These are phyloP conservation scores for Lagorchestes hirsutus DNA, from an alignment of 2,797 vertebrate species.

Conservation along the genomic window DNA sequence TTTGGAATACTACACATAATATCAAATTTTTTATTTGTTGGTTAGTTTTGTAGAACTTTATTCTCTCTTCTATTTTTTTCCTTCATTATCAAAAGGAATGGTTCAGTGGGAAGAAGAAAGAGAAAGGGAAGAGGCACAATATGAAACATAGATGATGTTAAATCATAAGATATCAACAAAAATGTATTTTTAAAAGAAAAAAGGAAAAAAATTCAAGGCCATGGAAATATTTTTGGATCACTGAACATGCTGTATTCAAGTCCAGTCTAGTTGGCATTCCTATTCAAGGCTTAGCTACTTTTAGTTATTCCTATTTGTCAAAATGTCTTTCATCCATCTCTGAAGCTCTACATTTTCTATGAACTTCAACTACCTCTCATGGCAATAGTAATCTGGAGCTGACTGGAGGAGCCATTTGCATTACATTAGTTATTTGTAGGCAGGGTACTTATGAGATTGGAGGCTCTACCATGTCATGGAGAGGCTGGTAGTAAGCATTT, in stretches of 20 bases:
- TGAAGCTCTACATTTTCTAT: background rate
- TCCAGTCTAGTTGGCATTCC: background rate
- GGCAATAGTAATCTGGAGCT: background rate
- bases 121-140: background rate
- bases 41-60: background rate
- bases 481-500: background rate
- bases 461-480: background rate
- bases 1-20: too few species aligned
- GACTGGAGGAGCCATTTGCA: background rate
- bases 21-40: too few species aligned
- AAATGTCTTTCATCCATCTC: background rate
- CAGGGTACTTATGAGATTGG: background rate
- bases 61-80: background rate
- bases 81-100: background rate
- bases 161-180: background rate
- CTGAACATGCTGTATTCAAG: background rate
- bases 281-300: background rate
- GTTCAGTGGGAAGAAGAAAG: background rate
- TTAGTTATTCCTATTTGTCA: background rate
- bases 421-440: background rate
- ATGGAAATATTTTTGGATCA: background rate
- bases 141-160: background rate
- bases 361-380: background rate
- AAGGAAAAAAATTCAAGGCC: background rate
- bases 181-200: background rate